Base-by-base conservation (phyloP, 2,797 vertebrate species). In the Cuniculus paca region DNA sequence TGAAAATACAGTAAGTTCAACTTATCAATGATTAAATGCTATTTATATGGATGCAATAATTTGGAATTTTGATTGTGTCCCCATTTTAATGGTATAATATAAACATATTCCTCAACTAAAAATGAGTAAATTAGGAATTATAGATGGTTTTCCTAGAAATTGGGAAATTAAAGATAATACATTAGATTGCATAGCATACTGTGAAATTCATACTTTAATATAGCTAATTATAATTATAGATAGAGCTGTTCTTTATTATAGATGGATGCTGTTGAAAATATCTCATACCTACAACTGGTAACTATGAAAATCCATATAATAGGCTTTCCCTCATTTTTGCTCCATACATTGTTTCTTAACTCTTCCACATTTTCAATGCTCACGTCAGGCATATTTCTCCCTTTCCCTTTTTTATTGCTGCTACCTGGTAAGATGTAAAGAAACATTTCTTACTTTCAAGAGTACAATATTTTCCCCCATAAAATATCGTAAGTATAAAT, bases 131-230 rank as follows among this genome's bases (percentile, higher is more conserved):
- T 94, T 96, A 87, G 97, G 88, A 78, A 91, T 54, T 52, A n/a
- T 13, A 54, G 31, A 10, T n/a, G 5, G 9, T 81, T 10, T 74
- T 75, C 36, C 36, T 61, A 72, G 48, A 78, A 78, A 60, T 39
- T 4, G 96, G 74, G 95, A 96, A 96, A 97, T 95, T 96, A 85
- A 97, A 89, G 83, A 89, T 97, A 94, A 58, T 95, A 84, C 7
- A 88, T 78, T 97, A 97, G 70, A 97, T 93, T 95, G 68, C 92
- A 93, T 70, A 86, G 94, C 86, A 72, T 42, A 85, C 74, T 93
- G 39, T 86, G 39, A 74, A 85, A 61, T 39, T 80, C 75, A 83
- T 42, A 8, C 68, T 85, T 75, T 52, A n/a, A 92, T 94, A 95
- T 34, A 39, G 6, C 79, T 84, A 80, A 39, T 61, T 96, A 14